Percentiles rank a stretch among this genome's conserved stretches.
phyloP scores from a whole-genome alignment of 1,140 invertebrate species.

The Aethina tumida region DNA sequence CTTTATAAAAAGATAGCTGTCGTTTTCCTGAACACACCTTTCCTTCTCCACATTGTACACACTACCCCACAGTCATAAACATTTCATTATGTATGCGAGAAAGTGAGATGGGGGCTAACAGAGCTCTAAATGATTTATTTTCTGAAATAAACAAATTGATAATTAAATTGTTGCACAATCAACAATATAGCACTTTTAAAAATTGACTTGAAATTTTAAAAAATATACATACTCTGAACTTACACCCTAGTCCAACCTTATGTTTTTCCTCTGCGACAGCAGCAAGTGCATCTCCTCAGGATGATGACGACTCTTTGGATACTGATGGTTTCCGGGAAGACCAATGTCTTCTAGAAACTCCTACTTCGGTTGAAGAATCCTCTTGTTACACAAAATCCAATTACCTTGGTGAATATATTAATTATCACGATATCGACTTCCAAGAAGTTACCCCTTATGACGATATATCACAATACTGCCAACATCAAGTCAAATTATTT shows the following conservation, averaged over 20 bases:
- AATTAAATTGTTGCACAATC: slow-evolving; percentile 19
- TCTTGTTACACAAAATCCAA: slow-evolving; percentile 7
- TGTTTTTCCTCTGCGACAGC: slow-evolving; percentile 29
- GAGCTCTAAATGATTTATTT: slow-evolving; percentile 34
- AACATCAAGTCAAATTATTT: slow-evolving; percentile 29
- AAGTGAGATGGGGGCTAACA: slow-evolving; percentile 11
- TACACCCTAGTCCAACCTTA: slow-evolving; percentile 10
- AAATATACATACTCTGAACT: slow-evolving; percentile 2
- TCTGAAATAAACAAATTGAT: slow-evolving; percentile 24
- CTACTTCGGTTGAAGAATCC: slow-evolving; percentile 25
- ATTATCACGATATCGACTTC: slow-evolving; percentile 20
- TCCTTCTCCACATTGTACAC: slow-evolving; percentile 14
- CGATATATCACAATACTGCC: slow-evolving; percentile 31
- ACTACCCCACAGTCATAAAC: slow-evolving; percentile 21
- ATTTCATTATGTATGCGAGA: slow-evolving; percentile 27
- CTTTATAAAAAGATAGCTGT: slow-evolving; percentile 31
- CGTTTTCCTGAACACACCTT: slow-evolving; percentile 22
- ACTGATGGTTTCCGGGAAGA: slow-evolving; percentile 41
- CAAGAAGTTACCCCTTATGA: slow-evolving; percentile 30
- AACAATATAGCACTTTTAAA: too few species aligned
- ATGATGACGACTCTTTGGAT: slow-evolving; percentile 43
- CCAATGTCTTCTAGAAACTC: slow-evolving; percentile 37
- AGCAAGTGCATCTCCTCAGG: slow-evolving; percentile 39
- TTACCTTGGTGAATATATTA: slow-evolving; percentile 10
- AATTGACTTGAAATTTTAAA: not conserved